Evolutionary conservation across 2,113 vertebrate genomes (phyloP).

Genomic region (Elanus axillaris): DNA sequence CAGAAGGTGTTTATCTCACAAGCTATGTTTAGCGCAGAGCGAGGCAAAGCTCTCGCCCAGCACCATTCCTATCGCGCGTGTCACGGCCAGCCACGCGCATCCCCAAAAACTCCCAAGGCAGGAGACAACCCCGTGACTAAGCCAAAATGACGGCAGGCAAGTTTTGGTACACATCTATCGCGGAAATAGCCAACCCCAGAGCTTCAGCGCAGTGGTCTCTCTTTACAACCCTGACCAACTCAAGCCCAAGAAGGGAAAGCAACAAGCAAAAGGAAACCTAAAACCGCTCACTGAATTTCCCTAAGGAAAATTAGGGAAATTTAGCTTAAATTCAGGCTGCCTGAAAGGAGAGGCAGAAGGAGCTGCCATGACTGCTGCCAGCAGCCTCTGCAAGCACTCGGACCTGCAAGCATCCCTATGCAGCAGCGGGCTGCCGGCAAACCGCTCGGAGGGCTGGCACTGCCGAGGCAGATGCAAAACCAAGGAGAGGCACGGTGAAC

Average conservation of each 20-base stretch:
- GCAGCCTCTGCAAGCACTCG: rapidly evolving
- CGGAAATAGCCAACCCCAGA: neutral
- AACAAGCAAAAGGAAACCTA: neutral
- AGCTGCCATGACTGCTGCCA: neutral
- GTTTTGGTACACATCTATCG: neutral
- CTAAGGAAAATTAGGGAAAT: neutral
- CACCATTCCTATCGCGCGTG: neutral
- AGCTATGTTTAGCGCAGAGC: constrained; percentile 19
- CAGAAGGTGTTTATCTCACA: constrained; percentile 34
- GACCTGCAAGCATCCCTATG: rapidly evolving
- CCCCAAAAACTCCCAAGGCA: neutral
- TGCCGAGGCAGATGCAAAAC: rapidly evolving
- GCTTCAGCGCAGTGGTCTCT: rapidly evolving
- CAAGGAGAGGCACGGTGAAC: neutral
- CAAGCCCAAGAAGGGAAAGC: neutral
- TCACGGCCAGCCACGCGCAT: neutral
- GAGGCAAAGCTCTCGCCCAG: neutral
- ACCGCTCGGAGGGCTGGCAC: neutral
- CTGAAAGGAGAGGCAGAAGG: neutral
- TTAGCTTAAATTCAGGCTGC: neutral
- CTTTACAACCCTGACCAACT: neutral
- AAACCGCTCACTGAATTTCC: rapidly evolving
- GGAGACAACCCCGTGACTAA: neutral
- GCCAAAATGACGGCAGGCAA: neutral
- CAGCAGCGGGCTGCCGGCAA: rapidly evolving